Base-by-base conservation (phyloP, 2,888 invertebrate species). In the Aphidoletes aphidimyza region DNA sequence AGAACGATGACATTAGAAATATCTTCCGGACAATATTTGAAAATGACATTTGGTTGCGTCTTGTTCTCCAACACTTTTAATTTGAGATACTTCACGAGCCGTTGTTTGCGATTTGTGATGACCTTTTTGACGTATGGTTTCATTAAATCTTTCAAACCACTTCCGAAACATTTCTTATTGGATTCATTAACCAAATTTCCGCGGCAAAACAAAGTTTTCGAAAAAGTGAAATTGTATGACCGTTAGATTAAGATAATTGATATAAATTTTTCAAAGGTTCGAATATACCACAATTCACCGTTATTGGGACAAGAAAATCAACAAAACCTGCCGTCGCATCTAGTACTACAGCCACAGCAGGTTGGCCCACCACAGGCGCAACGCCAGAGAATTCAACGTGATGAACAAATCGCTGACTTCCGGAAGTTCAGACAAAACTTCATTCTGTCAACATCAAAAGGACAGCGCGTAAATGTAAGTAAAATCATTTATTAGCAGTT, bases 341-440 rank as follows among this genome's bases (percentile, higher is more conserved):
- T 84, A 49, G 17, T 85, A n/a, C 3, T 84, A 3, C 47, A 81
- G n/a, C 69, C 19, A 17, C 84, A 84, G 39, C 26, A 84, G 34
- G 83, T 83, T 78, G 85, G 85, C 6, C 85, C 85, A 26, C 84
- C 85, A 83, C 86, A 86, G n/a, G 84, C 86, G 42, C 88, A 88
- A 81, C 88, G 87, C 86, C 87, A 88, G 86, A 88, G 89, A 26
- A 85, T 88, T 11, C 84, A 84, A 36, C 89, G 90, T 36, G 90
- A 90, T 39, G 89, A 88, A 85, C 89, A 89, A 86, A 85, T 89
- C 85, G 89, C 90, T 86, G 95, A 96, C 85, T 89, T 96, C 85
- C 93, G 95, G 86, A 94, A 95, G 88, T 97, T 97, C 89, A 92
- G 94, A 0, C 92, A 94, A 87, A 95, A 96, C 87, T 96, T 96